These are phyloP conservation scores for Phocoena sinus DNA, from an alignment of 2,113 vertebrate genomes.

Conservation along the genomic window DNA sequence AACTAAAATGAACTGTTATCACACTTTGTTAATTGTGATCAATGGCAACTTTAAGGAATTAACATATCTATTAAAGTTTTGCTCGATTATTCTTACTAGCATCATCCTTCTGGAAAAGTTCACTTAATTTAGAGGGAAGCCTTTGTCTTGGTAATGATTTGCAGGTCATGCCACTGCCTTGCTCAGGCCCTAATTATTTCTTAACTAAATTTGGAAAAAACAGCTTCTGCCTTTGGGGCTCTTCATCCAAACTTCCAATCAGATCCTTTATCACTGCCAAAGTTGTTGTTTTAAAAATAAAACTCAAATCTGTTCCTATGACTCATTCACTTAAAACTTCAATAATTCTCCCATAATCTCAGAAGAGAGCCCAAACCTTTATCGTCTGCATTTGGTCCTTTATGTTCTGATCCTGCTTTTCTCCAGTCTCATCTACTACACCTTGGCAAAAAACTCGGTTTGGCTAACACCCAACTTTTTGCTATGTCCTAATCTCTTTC, in stretches of 20 bases:
- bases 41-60: not conserved
- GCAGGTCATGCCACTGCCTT: not conserved
- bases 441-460: not conserved
- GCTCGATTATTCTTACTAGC: not conserved
- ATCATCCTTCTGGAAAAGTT: not conserved
- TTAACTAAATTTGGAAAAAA: conserved; percentile 4
- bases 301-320: not conserved
- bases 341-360: not conserved
- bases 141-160: not conserved
- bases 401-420: not conserved
- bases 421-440: not conserved
- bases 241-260: not conserved
- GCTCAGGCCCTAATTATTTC: not conserved
- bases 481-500: not conserved
- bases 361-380: not conserved
- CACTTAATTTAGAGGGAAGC: not conserved
- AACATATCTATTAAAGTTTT: not conserved
- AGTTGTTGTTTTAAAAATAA: not conserved
- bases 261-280: not conserved
- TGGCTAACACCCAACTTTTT: not conserved
- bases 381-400: not conserved
- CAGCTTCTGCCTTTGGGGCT: not conserved
- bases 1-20: not conserved
- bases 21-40: not conserved
- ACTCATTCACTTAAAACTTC: not conserved